phyloP scores from a whole-genome alignment of 2,888 invertebrate species.

The Lasioglossum oenotherae region DNA sequence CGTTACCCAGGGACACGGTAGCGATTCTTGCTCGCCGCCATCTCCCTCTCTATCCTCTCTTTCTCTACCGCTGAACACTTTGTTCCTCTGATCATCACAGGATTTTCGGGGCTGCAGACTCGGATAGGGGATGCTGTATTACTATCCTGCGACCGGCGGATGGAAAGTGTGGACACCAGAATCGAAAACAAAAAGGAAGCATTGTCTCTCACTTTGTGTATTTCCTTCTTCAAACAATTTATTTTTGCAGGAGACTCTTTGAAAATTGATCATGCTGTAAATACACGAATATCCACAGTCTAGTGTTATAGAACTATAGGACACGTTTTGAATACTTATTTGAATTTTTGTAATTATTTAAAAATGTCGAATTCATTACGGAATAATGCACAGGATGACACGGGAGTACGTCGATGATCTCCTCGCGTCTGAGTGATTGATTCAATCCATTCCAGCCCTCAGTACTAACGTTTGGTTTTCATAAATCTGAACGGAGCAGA shows the following conservation, averaged over 20 bases:
- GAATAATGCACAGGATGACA: neutral
- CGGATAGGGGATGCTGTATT: neutral
- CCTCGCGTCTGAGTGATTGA: slow-evolving; percentile 8
- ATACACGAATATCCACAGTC: no score
- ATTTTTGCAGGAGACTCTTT: neutral
- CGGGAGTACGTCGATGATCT: neutral
- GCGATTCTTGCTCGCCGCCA: slow-evolving; percentile 16
- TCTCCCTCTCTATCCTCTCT: neutral
- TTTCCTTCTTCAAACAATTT: neutral
- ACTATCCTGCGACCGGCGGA: neutral
- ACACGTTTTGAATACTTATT: neutral
- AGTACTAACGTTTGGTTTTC: slow-evolving; percentile 41
- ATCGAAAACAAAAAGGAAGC: neutral
- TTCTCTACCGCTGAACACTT: neutral
- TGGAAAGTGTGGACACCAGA: neutral
- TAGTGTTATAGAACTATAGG: neutral
- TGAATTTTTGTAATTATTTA: neutral
- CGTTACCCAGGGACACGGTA: slow-evolving; percentile 5
- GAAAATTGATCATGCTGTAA: no score
- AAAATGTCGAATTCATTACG: neutral
- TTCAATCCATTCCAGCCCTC: slow-evolving; percentile 16
- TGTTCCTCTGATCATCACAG: neutral
- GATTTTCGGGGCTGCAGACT: neutral
- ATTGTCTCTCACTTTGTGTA: neutral
- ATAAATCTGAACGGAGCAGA: slow-evolving; percentile 30